Conservation (phyloP, 2,797 vertebrate species). For the Brachyalestes nurse region DNA sequence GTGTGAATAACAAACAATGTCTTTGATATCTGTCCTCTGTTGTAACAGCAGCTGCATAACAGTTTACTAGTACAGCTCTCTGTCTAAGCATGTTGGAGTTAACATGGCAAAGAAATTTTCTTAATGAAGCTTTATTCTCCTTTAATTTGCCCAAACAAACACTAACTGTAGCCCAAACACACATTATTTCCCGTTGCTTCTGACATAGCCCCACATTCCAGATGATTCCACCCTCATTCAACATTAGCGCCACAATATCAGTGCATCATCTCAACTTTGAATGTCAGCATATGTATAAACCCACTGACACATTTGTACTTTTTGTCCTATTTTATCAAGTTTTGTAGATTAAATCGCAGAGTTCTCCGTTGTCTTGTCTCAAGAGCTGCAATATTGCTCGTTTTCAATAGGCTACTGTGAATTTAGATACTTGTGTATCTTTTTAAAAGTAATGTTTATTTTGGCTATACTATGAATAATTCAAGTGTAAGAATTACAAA, state of each 20-base stretch:
- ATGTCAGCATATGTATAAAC: background rate
- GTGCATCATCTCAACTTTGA: background rate
- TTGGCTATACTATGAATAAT: too few species aligned
- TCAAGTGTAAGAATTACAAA: too few species aligned
- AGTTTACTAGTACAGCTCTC: background rate
- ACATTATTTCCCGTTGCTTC: background rate
- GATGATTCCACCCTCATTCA: background rate
- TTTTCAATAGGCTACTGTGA: too few species aligned
- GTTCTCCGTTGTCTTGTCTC: background rate
- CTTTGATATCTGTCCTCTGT: background rate
- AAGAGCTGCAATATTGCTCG: too few species aligned
- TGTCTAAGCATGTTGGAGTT: background rate
- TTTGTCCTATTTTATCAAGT: too few species aligned
- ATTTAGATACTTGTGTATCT: too few species aligned
- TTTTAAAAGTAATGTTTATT: too few species aligned
- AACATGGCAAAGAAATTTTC: background rate
- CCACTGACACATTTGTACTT: too few species aligned
- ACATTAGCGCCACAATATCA: background rate
- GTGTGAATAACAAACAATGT: slow-evolving; percentile 4
- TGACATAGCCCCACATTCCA: background rate
- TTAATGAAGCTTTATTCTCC: background rate
- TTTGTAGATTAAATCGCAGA: background rate
- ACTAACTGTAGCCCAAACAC: background rate
- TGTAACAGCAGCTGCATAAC: background rate
- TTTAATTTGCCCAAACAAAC: background rate